These are phyloP conservation scores for Holothuria glaberrima DNA, from an alignment of 35 echinoderm and acorn worm species.

Conservation along the genomic window DNA sequence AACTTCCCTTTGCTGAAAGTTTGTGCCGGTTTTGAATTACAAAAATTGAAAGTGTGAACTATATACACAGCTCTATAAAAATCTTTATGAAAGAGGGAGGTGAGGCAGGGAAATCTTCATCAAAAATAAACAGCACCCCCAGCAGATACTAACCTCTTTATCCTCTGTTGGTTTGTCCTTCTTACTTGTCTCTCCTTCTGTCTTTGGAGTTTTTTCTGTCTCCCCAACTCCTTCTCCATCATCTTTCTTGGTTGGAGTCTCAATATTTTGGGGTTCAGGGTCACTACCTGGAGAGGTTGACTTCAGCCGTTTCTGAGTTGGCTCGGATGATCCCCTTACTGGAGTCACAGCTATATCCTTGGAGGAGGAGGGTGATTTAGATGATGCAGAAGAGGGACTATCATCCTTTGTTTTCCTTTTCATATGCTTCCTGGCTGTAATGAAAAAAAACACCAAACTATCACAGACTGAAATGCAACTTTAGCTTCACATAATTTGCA, in stretches of 20 bases:
- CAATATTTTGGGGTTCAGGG: background rate
- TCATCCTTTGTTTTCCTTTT: slow-evolving; percentile 23
- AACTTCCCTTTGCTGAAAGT: too few species aligned
- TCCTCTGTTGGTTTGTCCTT: background rate
- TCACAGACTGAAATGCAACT: too few species aligned
- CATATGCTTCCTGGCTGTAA: slow-evolving; percentile 36
- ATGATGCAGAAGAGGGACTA: background rate
- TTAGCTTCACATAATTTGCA: too few species aligned
- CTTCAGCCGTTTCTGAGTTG: slow-evolving; percentile 26
- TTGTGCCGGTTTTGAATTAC: too few species aligned
- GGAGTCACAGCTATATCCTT: background rate
- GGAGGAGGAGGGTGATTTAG: background rate
- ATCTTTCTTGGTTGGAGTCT: slow-evolving; percentile 17
- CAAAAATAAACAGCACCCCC: background rate
- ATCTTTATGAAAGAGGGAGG: too few species aligned
- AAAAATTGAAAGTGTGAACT: too few species aligned
- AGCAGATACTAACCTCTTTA: background rate
- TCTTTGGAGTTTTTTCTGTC: background rate
- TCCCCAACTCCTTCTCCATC: background rate
- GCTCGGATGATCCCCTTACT: background rate
- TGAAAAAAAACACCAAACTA: background rate
- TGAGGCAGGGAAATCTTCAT: too few species aligned
- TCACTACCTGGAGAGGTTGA: background rate
- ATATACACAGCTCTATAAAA: too few species aligned
- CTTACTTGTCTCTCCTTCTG: slow-evolving; percentile 2